phyloP scores from a whole-genome alignment of 2,113 vertebrate genomes.

The Entomyzon cyanotis region DNA sequence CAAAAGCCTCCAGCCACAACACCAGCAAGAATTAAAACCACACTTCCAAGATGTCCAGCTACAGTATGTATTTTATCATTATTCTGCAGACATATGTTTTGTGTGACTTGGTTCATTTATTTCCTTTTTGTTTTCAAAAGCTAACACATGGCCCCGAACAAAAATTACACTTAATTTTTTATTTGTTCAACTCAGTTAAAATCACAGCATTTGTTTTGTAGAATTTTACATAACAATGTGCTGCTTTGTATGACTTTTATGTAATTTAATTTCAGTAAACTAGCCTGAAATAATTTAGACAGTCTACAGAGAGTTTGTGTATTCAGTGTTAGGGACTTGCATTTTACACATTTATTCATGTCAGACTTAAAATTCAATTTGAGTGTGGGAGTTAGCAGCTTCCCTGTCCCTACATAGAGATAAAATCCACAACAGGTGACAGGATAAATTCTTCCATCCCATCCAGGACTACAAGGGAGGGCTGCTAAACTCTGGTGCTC shows the following conservation, averaged over 20 bases:
- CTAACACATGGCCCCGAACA: slow-evolving; percentile 34
- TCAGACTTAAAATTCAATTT: slow-evolving; percentile 8
- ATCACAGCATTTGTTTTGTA: slow-evolving; percentile 31
- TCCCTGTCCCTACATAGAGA: not conserved
- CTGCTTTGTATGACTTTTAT: slow-evolving; percentile 29
- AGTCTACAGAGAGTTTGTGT: slow-evolving; percentile 18
- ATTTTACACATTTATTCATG: slow-evolving; percentile 33
- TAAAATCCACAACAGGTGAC: not conserved
- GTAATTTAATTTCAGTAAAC: slow-evolving; percentile 54
- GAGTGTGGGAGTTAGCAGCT: slow-evolving; percentile 18
- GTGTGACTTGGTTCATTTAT: slow-evolving; percentile 46
- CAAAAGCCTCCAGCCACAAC: slow-evolving; percentile 47
- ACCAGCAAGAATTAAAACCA: slow-evolving; percentile 61
- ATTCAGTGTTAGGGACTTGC: slow-evolving; percentile 18
- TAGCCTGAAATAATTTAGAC: slow-evolving; percentile 25
- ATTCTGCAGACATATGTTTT: slow-evolving; percentile 43
- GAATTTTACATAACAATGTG: slow-evolving; percentile 37
- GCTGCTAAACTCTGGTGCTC: not conserved
- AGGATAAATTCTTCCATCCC: slow-evolving; percentile 22
- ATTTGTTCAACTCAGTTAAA: slow-evolving; percentile 43
- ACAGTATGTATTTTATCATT: slow-evolving; percentile 13
- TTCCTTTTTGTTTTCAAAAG: slow-evolving; percentile 59
- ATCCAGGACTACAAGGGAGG: not conserved
- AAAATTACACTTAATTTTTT: slow-evolving; percentile 29
- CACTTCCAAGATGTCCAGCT: slow-evolving; percentile 17